These are phyloP conservation scores for Oxyruncus cristatus DNA, from an alignment of 2,113 vertebrate genomes.

Conservation along the genomic window DNA sequence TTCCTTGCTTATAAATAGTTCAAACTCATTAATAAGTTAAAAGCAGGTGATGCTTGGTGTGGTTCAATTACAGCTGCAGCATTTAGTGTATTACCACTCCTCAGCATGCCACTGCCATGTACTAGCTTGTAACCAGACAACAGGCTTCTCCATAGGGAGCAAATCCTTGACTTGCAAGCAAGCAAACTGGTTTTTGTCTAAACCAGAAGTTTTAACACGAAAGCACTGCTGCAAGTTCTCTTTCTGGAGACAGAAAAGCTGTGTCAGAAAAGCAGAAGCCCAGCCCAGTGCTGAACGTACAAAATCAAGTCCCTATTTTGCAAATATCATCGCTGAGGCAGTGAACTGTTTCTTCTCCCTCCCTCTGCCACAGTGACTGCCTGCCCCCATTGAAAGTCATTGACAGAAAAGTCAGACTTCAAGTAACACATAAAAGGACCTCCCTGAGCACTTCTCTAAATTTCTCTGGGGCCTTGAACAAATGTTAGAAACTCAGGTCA, in stretches of 20 bases:
- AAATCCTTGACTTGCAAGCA: not conserved
- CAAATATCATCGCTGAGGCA: not conserved
- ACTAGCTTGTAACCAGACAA: constrained; percentile 8
- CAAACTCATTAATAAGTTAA: constrained; percentile 57
- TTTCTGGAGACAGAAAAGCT: not conserved
- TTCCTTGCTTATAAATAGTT: constrained; percentile 38
- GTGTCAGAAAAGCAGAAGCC: not conserved
- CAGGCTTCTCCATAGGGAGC: not conserved
- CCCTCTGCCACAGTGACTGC: not conserved
- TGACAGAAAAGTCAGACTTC: not conserved
- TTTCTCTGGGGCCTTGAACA: not conserved
- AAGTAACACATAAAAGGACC: not conserved
- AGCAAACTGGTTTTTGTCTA: not conserved
- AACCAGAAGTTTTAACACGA: not conserved
- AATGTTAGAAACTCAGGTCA: not conserved
- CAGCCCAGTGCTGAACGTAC: not conserved
- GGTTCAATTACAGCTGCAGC: constrained; percentile 40
- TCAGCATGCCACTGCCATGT: not conserved
- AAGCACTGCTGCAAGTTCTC: not conserved
- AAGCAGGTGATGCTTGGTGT: constrained; percentile 3
- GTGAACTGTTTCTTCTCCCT: not conserved
- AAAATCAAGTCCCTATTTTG: not conserved
- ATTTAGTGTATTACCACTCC: constrained; percentile 24
- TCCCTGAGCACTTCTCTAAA: not conserved
- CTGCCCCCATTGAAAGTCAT: not conserved